Conservation (phyloP, 2,797 vertebrate genomes). For the Eleutherodactylus coqui region DNA sequence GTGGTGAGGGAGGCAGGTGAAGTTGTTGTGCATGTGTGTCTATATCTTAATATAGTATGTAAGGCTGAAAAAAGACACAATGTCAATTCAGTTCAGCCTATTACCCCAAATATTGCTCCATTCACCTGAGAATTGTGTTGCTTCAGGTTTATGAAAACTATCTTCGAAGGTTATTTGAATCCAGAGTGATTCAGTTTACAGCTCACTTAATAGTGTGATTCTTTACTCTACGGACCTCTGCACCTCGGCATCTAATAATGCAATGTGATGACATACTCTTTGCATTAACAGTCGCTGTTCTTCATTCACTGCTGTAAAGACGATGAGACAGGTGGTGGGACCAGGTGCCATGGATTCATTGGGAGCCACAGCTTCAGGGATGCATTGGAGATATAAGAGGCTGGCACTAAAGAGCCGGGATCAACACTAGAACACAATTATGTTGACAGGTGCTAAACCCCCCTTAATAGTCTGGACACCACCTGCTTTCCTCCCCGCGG, state of each 20-base stretch:
- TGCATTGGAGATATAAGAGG: background rate
- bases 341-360: background rate
- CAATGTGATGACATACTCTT: constrained; percentile 2
- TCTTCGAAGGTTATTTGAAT: background rate
- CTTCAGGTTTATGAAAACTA: background rate
- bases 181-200: background rate
- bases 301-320: background rate
- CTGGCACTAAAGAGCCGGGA: background rate
- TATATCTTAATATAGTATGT: too few relatives aligned
- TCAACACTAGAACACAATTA: constrained; percentile 12
- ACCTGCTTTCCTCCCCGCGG: constrained; percentile 1
- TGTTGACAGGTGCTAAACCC: constrained; percentile 19
- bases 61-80: too few relatives aligned
- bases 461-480: background rate
- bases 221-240: background rate
- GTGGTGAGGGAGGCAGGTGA: too few relatives aligned
- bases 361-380: background rate
- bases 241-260: background rate
- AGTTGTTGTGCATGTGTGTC: background rate
- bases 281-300: background rate
- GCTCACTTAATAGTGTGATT: background rate
- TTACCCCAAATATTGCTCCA: too few relatives aligned
- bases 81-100: too few relatives aligned
- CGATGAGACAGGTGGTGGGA: background rate
- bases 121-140: background rate